Evolutionary conservation across 30 jellyfish, hydroid and myxozoan genomes (phyloP).

Genomic region (Aurelia sp.): DNA sequence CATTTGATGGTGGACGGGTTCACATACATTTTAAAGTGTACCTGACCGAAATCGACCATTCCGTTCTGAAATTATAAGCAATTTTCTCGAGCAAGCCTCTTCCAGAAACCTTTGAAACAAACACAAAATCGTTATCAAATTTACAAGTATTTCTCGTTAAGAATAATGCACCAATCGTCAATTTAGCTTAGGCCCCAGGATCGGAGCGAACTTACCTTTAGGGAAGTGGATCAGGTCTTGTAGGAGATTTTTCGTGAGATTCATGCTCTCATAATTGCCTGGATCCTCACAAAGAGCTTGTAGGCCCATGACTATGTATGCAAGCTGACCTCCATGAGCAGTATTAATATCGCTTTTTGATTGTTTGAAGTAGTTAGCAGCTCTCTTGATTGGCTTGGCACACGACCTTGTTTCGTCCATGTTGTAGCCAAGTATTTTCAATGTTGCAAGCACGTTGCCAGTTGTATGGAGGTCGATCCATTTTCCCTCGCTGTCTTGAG

Average conservation of each 20-base stretch:
- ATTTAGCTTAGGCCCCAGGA: no score
- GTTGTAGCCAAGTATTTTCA: constrained; percentile 37
- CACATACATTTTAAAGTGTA: no score
- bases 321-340: constrained; percentile 35
- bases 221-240: constrained; percentile 47
- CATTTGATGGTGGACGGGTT: no score
- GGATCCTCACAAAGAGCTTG: constrained; percentile 47
- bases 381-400: constrained; percentile 22
- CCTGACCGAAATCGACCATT: no score
- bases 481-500: constrained; percentile 49
- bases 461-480: constrained; percentile 45
- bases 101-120: no score
- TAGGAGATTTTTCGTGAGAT: constrained; percentile 9
- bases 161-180: no score
- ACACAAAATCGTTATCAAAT: no score
- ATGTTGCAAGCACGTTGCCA: constrained; percentile 28
- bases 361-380: constrained; percentile 7
- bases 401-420: constrained; percentile 11
- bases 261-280: constrained; percentile 16
- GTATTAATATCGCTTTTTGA: background rate
- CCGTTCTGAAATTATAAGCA: no score
- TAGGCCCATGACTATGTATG: constrained; percentile 58
- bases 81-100: no score
- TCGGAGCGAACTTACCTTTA: constrained; percentile 19
- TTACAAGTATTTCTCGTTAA: no score